phyloP scores from a whole-genome alignment of 2,113 vertebrate species.

The Caretta caretta region DNA sequence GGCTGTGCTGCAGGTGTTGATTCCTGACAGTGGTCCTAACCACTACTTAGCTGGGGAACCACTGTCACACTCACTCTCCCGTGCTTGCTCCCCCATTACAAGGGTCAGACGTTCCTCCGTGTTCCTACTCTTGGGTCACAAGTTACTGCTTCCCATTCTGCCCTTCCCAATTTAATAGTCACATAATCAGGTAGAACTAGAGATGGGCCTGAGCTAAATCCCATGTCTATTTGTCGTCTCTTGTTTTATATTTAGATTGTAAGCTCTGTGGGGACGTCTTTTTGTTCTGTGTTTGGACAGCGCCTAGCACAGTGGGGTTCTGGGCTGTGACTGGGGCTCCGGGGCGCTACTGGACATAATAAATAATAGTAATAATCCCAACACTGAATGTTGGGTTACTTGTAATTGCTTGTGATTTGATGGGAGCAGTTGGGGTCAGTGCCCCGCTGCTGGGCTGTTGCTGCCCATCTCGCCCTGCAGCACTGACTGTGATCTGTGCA shows the following conservation, averaged over 20 bases:
- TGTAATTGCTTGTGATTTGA: not conserved
- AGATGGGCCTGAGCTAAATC: not conserved
- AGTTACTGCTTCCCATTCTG: not conserved
- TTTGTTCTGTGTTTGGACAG: not conserved
- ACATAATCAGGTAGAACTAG: not conserved
- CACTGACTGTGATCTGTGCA: not conserved
- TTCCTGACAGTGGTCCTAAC: not conserved
- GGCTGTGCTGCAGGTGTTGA: not conserved
- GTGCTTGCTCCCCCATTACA: not conserved
- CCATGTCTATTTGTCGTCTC: not conserved
- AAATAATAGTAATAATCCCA: no score
- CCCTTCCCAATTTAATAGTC: not conserved
- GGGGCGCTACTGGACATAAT: not conserved
- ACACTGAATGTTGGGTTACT: not conserved
- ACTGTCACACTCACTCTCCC: not conserved
- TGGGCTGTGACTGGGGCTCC: not conserved
- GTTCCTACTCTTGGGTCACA: not conserved
- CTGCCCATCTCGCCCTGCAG: not conserved
- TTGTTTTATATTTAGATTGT: not conserved
- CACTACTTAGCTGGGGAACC: not conserved
- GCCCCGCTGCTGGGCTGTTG: not conserved
- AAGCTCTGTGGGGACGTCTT: not conserved
- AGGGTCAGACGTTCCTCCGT: not conserved
- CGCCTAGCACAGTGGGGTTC: not conserved
- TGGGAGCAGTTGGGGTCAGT: not conserved